Evolutionary conservation across 2,113 vertebrate genomes (phyloP).

Genomic region (Rhea pennata): DNA sequence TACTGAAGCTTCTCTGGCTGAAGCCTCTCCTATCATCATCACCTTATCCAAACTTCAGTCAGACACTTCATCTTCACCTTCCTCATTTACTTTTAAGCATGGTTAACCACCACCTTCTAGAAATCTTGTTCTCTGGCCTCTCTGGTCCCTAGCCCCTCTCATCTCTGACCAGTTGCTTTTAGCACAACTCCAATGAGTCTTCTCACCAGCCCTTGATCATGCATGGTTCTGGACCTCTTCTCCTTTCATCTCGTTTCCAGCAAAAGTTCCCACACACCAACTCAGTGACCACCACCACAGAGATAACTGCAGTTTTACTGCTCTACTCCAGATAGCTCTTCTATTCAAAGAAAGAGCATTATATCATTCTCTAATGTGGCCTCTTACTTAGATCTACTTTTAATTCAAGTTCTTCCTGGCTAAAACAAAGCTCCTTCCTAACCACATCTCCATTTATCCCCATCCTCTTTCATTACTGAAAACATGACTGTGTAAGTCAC

Average conservation of each 20-base stretch:
- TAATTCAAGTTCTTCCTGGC: neutral
- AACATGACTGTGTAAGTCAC: rapidly evolving
- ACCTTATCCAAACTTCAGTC: neutral
- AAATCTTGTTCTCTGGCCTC: neutral
- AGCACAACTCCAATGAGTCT: neutral
- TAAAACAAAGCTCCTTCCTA: neutral
- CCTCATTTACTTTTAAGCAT: neutral
- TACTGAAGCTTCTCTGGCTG: neutral
- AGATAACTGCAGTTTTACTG: neutral
- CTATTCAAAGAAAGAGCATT: neutral
- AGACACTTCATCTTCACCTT: neutral
- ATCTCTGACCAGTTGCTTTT: neutral
- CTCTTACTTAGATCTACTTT: neutral
- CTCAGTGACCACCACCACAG: neutral
- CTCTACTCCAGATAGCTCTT: neutral
- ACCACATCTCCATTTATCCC: neutral
- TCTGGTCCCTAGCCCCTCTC: too few relatives aligned
- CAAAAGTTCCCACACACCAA: neutral
- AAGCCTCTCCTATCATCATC: neutral
- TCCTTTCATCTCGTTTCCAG: neutral
- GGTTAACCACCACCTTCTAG: neutral
- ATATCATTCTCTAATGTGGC: neutral
- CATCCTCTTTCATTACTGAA: neutral
- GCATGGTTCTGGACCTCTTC: neutral
- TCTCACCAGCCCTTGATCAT: neutral